Conservation (phyloP, 2,797 vertebrate genomes). For the Fringilla coelebs region DNA sequence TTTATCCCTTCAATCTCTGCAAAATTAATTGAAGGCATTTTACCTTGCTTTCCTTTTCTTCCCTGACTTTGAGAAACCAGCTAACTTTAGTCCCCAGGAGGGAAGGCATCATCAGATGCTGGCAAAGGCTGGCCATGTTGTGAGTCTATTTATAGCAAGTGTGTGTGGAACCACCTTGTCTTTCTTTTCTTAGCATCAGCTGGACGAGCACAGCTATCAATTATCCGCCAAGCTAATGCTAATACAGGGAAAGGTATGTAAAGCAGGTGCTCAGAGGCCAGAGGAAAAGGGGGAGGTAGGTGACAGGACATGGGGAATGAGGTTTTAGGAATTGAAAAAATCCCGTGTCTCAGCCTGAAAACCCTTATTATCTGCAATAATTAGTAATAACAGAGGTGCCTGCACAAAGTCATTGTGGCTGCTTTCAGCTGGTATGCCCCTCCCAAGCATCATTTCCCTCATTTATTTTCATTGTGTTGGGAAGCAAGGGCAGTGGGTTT, state of each 20-base stretch:
- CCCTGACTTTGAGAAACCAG: conserved; percentile 39
- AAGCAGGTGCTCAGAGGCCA: conserved; percentile 64
- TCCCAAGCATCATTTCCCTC: conserved; percentile 6
- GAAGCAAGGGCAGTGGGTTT: not conserved
- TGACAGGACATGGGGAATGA: not conserved
- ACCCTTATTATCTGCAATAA: conserved; percentile 33
- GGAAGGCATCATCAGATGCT: conserved; percentile 59
- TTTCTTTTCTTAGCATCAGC: conserved; percentile 76
- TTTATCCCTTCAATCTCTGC: conserved; percentile 37
- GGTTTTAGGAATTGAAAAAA: not conserved
- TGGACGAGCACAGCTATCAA: conserved; percentile 70
- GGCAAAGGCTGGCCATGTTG: conserved; percentile 70
- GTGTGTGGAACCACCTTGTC: conserved; percentile 69
- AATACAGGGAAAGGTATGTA: conserved; percentile 64
- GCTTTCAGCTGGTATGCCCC: not conserved
- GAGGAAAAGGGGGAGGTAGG: not conserved
- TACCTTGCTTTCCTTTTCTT: conserved; percentile 10
- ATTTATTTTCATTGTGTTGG: conserved; percentile 49
- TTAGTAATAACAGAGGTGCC: conserved; percentile 26
- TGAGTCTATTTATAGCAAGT: conserved; percentile 79
- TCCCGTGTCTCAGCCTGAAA: conserved; percentile 3
- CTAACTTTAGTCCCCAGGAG: conserved; percentile 61
- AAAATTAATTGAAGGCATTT: conserved; percentile 29
- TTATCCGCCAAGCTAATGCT: conserved; percentile 76
- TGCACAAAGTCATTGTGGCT: conserved; percentile 36